Base-by-base conservation (phyloP, 1,140 invertebrate species). In the Nasonia vitripennis region DNA sequence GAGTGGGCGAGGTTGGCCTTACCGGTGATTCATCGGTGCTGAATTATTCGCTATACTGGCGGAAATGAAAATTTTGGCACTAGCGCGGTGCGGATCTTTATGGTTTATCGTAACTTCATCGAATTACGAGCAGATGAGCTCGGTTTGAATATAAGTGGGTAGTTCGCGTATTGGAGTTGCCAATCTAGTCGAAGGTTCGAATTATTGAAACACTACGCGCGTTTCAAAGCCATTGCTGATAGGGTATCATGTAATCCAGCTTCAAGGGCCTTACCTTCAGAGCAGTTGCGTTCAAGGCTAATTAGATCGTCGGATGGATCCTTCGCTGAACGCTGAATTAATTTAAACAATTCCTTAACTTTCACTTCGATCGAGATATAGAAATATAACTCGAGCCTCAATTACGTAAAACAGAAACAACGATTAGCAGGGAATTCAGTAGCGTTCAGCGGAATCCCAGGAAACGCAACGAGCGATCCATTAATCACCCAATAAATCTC, bases 391-490 rank as follows among this genome's bases (percentile, higher is more conserved):
- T 17, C 55, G 17, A 62, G 17, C 14, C 5, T 6, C 14, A 6
- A 62, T 20, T 62, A 62, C 55, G n/a, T 62, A 55, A 55, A 5
- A n/a, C 17, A 20, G 37, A 20, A 5, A 62, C 20, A 62, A 62
- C 20, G 7, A 62, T 62, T n/a, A n/a, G 6, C 0, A 0, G 1
- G 55, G 55, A 62, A 62, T 62, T 62, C 12, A 55, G 17, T 20
- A 14, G 9, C 55, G 55, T 37, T 80, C 20, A 70, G n/a, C n/a
- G 12, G 11, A 81, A 17, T 45, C 23, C 23, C 37, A 37, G 74
- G 62, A 80, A 83, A 79, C 79, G 77, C 68, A 74, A 34, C 4
- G 17, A 3, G 55, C 14, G 55, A 62, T 62, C 14, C 55, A 84
- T 78, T 51, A 70, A 78, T 78, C 51, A 37, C 17, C n/a, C 2